Percentiles rank a stretch among this genome's conserved stretches.
Conservation (phyloP, 2,797 vertebrate genomes). For the Buphagus erythrorhynchus region DNA sequence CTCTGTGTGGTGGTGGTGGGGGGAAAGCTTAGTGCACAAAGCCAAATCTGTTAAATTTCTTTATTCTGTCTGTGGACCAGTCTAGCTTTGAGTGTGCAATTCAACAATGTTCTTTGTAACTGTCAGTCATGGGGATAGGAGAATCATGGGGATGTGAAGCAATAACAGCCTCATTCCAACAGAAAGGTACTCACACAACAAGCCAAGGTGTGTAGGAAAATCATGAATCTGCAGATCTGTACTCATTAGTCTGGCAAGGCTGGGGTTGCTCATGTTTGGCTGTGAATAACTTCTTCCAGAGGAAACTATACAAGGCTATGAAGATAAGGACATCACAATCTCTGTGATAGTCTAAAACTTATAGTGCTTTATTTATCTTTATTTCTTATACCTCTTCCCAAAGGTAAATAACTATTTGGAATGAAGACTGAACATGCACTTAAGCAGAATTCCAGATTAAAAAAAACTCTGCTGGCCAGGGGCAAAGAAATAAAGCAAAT, state of each 20-base stretch:
- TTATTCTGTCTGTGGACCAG: background rate
- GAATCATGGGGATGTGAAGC: constrained; percentile 5
- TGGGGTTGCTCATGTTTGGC: background rate
- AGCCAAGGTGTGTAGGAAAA: background rate
- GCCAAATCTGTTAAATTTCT: background rate
- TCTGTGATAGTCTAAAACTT: background rate
- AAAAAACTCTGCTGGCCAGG: background rate
- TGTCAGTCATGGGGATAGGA: constrained; percentile 23
- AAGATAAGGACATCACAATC: background rate
- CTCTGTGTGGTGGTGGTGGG: background rate
- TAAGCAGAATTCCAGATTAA: background rate
- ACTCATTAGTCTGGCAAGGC: background rate
- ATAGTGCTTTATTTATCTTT: background rate
- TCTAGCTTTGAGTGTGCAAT: background rate
- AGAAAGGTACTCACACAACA: background rate
- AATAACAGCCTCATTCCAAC: constrained; percentile 13
- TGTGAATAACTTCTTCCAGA: background rate
- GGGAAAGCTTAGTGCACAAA: background rate
- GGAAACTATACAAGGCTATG: background rate
- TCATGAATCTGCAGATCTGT: background rate
- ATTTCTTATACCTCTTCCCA: background rate
- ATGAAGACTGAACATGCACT: background rate
- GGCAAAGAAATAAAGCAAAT: background rate
- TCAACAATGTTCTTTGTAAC: background rate
- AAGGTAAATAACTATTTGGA: background rate